A percentile compares a stretch with the other conserved stretches of the same genome.
Conservation (phyloP, 2,888 invertebrate genomes). For the Luperina nickerlii region DNA sequence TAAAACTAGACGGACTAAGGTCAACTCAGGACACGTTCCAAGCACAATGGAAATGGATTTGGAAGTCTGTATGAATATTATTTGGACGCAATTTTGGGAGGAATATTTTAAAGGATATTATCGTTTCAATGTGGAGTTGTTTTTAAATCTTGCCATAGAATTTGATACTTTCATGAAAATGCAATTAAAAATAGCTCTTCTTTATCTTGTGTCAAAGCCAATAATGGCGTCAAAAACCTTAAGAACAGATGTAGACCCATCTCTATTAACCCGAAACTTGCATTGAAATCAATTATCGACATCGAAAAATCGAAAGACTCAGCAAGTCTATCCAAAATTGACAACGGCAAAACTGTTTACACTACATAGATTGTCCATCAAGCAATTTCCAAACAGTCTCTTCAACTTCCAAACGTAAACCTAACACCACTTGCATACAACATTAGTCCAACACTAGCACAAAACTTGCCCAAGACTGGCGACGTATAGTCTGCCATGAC, state of each 20-base stretch:
- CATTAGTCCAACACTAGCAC: constrained; percentile 46
- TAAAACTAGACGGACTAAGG: constrained; percentile 65
- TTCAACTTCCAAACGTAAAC: constrained; percentile 28
- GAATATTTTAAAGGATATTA: constrained; percentile 9
- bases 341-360: background rate
- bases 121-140: background rate
- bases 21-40: constrained; percentile 54
- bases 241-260: background rate
- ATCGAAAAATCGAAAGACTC: background rate
- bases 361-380: background rate
- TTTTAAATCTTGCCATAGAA: background rate
- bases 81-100: constrained; percentile 25
- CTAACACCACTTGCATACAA: constrained; percentile 30
- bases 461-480: constrained; percentile 76
- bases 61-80: constrained; percentile 40
- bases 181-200: background rate
- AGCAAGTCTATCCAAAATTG: background rate
- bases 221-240: background rate
- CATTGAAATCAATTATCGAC: background rate
- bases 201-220: too few species aligned
- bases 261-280: background rate
- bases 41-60: constrained; percentile 51
- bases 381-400: background rate
- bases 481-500: constrained; percentile 81
- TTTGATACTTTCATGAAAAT: background rate